A percentile compares a stretch with the other conserved stretches of the same genome.
phyloP scores from a whole-genome alignment of 2,888 invertebrate genomes.

The Plutella xylostella region DNA sequence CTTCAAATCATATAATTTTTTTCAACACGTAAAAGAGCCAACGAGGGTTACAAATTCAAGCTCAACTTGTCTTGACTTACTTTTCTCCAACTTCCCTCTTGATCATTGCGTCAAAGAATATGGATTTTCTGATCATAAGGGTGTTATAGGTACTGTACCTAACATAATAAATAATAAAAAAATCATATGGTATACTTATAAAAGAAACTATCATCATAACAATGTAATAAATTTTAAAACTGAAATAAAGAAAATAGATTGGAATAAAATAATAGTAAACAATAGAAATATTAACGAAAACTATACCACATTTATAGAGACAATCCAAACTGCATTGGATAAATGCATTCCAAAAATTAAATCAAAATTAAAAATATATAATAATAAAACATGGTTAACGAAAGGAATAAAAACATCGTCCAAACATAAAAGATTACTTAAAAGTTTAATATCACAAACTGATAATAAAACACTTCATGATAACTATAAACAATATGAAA shows the following conservation, averaged over 20 bases:
- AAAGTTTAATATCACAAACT: not conserved
- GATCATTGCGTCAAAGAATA: conserved; percentile 3
- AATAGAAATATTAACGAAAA: not conserved
- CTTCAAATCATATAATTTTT: not conserved
- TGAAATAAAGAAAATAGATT: not conserved
- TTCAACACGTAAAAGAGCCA: not conserved
- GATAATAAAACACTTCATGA: not conserved
- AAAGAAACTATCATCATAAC: not conserved
- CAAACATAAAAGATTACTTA: not conserved
- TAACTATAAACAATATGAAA: not conserved
- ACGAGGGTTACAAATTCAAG: not conserved
- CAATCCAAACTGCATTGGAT: not conserved
- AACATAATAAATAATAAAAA: not conserved
- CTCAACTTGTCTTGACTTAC: not conserved
- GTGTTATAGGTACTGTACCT: not conserved
- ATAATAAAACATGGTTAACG: not conserved
- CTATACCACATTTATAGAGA: not conserved
- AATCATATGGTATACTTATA: conserved; percentile 32
- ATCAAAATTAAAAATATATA: not conserved
- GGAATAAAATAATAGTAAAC: not conserved
- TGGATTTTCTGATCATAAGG: conserved; percentile 16
- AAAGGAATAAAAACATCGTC: not conserved
- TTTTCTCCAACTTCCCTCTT: not conserved
- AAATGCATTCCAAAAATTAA: not conserved
- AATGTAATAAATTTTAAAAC: not conserved